A percentile compares a stretch with the other conserved stretches of the same genome.
phyloP scores from a whole-genome alignment of 2,888 invertebrate species.

The Melanotus villosus region DNA sequence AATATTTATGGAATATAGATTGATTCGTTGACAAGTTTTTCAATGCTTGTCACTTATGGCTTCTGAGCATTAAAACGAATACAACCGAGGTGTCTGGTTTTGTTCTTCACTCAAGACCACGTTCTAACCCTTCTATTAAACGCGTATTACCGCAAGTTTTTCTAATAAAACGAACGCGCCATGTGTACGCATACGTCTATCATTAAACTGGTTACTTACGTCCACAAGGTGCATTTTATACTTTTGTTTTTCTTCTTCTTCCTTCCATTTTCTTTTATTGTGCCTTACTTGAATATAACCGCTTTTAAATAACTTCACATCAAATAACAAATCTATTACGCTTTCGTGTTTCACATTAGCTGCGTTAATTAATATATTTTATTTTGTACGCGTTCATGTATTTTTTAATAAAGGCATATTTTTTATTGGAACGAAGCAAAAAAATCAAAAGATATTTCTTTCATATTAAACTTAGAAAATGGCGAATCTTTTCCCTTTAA shows the following conservation, averaged over 20 bases:
- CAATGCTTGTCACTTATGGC: slow-evolving; percentile 56
- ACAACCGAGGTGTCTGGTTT: slow-evolving; percentile 53
- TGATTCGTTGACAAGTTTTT: slow-evolving; percentile 65
- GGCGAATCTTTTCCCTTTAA: too few species aligned
- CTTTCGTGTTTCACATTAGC: slow-evolving; percentile 20
- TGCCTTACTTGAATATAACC: slow-evolving; percentile 34
- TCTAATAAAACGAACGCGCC: slow-evolving; percentile 48
- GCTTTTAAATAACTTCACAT: slow-evolving; percentile 23
- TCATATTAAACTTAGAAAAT: too few species aligned
- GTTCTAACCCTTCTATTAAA: slow-evolving; percentile 50
- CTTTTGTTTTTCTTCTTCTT: slow-evolving; percentile 37
- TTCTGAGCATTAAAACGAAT: slow-evolving; percentile 52
- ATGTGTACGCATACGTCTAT: slow-evolving; percentile 48
- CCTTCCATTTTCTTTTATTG: slow-evolving; percentile 21
- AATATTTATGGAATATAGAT: slow-evolving; percentile 65
- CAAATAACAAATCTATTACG: slow-evolving; percentile 31
- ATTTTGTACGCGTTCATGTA: too few species aligned
- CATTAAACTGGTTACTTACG: slow-evolving; percentile 48
- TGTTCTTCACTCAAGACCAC: slow-evolving; percentile 42
- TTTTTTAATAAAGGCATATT: too few species aligned
- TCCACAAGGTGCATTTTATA: slow-evolving; percentile 52
- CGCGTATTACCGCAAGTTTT: slow-evolving; percentile 54
- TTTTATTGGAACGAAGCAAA: too few species aligned
- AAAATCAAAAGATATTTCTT: too few species aligned
- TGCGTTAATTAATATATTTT: too few species aligned